Base-by-base conservation (phyloP, 2,797 vertebrate genomes). In the Pseudochirops cupreus region DNA sequence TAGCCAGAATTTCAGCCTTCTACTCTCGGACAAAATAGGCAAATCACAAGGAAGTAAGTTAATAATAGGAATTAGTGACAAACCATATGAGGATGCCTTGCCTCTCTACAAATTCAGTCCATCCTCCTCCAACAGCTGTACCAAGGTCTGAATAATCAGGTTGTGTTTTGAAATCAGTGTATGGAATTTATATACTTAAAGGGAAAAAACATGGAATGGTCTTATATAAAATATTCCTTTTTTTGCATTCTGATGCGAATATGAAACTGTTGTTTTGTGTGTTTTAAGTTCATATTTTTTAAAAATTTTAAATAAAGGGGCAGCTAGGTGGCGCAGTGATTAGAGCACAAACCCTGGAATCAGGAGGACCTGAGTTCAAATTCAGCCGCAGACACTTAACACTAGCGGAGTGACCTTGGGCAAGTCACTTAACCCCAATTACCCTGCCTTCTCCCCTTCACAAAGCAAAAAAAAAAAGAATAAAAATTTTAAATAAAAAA, bases 1-100 rank as follows among this genome's bases (percentile, higher is more conserved):
- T 50, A 87, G 39, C 39, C 74, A 87, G 39, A 50, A 87, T 87
- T 87, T 87, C 74, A 87, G 21, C 39, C 21, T 87, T 87, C 74
- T 87, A 46, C 39, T 50, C 24, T 28, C 0, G 9, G 74, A 87
- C 39, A 87, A 87, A 87, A 87, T 87, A 50, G 74, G 39, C 74
- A 87, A 50, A 87, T 87, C 39, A 87, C 74, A 87, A 87, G 39
- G 74, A 87, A 87, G 74, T 50, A 28, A 87, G 74, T 87, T 87
- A 87, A 87, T 87, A 87, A 87, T 87, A 87, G 74, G 21, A 87
- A 87, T 87, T 87, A 87, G 74, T 11, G 46, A 87, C 74, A 87
- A 50, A 50, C 74, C 24, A 46, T 39, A 50, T 50, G 24, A 39
- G 39, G 39, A 26, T 87, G 74, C 74, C 74, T 50, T 87, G 74